Evolutionary conservation across 2,888 invertebrate genomes (phyloP).

Genomic region (Chromoteleia sp.): DNA sequence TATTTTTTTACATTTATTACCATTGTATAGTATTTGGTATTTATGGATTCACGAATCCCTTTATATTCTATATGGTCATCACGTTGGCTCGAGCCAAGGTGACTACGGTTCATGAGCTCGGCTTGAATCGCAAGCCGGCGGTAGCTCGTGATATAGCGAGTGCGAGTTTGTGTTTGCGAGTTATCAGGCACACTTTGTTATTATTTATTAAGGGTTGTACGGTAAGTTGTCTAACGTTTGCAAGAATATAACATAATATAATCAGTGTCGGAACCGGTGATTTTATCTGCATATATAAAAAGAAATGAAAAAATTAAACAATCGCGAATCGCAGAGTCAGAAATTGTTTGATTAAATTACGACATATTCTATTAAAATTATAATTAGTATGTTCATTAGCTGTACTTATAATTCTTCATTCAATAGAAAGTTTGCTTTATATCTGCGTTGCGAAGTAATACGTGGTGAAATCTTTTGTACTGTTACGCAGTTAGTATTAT

Average conservation of each 20-base stretch:
- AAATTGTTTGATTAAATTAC: too few relatives aligned
- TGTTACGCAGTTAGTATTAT: slow-evolving; percentile 41
- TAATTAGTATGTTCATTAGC: not conserved
- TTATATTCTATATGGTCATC: slow-evolving; percentile 52
- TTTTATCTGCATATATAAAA: too few relatives aligned
- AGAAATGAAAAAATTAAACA: too few relatives aligned
- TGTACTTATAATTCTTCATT: slow-evolving; percentile 28
- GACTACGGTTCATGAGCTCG: slow-evolving; percentile 57
- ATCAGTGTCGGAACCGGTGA: too few relatives aligned
- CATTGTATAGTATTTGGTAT: slow-evolving; percentile 40
- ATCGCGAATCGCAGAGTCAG: too few relatives aligned
- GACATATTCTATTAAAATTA: slow-evolving; percentile 19
- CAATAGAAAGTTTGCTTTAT: slow-evolving; percentile 49
- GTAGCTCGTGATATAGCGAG: slow-evolving; percentile 41
- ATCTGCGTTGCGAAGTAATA: slow-evolving; percentile 41
- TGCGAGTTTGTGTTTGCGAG: slow-evolving; percentile 11
- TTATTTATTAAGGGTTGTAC: not conserved
- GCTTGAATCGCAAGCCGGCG: slow-evolving; percentile 45
- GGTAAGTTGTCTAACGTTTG: too few relatives aligned
- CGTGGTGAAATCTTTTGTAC: slow-evolving; percentile 47
- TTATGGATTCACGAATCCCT: slow-evolving; percentile 48
- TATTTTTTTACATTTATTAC: slow-evolving; percentile 29
- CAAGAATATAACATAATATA: too few relatives aligned
- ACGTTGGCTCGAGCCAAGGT: slow-evolving; percentile 62
- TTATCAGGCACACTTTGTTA: slow-evolving; percentile 5